Percentiles rank a stretch among this genome's conserved stretches.
phyloP scores from a whole-genome alignment of 2,113 vertebrate genomes.

The Leiothrix lutea region DNA sequence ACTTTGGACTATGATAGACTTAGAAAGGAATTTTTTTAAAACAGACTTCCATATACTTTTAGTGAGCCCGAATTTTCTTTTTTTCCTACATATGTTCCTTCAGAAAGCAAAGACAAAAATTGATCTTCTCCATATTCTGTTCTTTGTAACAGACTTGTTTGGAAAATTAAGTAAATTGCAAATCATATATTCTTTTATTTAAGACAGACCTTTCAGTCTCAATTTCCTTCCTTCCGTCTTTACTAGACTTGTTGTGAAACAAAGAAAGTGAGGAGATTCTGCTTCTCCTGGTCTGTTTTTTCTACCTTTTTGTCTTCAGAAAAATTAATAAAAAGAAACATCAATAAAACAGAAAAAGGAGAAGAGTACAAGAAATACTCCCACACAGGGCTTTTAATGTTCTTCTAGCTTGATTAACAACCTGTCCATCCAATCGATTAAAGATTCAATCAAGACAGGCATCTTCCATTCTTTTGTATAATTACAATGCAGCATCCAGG shows the following conservation, averaged over 20 bases:
- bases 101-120: neutral
- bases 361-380: neutral
- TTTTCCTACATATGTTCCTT: neutral
- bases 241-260: neutral
- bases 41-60: neutral
- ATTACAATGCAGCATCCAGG: neutral
- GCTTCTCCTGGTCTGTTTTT: neutral
- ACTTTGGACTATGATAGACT: neutral
- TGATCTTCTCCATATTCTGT: neutral
- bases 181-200: neutral
- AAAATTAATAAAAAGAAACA: neutral
- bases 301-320: neutral
- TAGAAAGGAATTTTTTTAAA: neutral
- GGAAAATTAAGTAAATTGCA: neutral
- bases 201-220: neutral
- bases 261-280: neutral
- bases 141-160: neutral
- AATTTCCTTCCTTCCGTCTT: neutral
- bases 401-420: conserved; percentile 5
- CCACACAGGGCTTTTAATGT: neutral
- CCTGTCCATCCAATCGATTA: neutral
- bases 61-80: fast-evolving
- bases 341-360: neutral
- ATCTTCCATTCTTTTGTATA: neutral
- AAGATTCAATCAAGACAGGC: neutral